Base-by-base conservation (phyloP, 2,113 vertebrate species). In the Hemicordylus capensis region DNA sequence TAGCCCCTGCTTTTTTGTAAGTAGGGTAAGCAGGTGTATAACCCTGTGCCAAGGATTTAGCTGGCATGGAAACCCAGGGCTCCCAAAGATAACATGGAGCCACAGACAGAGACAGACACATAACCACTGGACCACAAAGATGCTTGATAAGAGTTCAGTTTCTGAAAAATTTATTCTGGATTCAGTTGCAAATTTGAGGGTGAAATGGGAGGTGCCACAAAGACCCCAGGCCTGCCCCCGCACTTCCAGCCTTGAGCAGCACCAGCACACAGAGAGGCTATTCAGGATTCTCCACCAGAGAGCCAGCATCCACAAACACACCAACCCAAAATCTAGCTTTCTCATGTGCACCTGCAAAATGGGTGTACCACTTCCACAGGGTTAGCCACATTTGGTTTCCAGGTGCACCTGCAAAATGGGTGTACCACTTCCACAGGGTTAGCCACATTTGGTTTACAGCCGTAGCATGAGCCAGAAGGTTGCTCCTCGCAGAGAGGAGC, bases 241-340 rank as follows among this genome's bases (percentile, higher is more conserved):
- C 31, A 12, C 24, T 14, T 1, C 31, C n/a, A 17, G 31, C n/a
- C 66, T 19, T 12, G 15, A 14, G n/a, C n/a, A 10, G 15, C n/a
- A 34, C 6, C 4, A 3, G 2, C 28, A 31, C 28, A 31, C 28
- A 31, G 63, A 64, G 63, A 64, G 11, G 64, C 31, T 34, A 14
- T 14, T 64, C 64, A 15, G 64, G 51, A 42, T 67, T 51, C 84
- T 56, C 70, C 31, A 84, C 87, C 34, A 44, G 22, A 58, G 80
- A 1, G 26, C 64, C 22, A 15, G 79, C 42, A 64, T 1, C 24
- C 58, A 81, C 58, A 48, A 83, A 19, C 26, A 58, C 28, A 4
- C 37, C 51, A 56, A 88, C n/a, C 5, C 64, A 73, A 66, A 15
- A 46, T 5, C 4, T 46, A n/a, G 48, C 42, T 77, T 37, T 1